Evolutionary conservation across 2,113 vertebrate species (phyloP).

Genomic region (Gracilinanus agilis): DNA sequence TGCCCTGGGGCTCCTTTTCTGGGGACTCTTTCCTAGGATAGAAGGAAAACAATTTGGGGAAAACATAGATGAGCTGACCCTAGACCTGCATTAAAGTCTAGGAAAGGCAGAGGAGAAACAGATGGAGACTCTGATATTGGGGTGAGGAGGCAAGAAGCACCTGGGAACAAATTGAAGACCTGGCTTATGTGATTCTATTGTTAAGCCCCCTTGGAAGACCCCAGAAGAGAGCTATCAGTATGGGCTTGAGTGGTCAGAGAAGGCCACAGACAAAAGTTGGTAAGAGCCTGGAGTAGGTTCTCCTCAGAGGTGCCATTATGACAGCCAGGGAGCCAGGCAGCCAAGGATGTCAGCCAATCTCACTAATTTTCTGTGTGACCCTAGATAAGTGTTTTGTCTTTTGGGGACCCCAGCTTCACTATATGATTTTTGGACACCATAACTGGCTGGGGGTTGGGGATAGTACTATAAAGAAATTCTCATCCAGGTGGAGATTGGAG

Average conservation of each 20-base stretch:
- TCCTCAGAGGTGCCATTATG: neutral
- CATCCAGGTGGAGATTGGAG: neutral
- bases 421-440: neutral
- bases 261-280: neutral
- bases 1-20: neutral
- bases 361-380: neutral
- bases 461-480: neutral
- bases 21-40: neutral
- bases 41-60: neutral
- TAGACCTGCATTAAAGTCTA: neutral
- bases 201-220: neutral
- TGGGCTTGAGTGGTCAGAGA: neutral
- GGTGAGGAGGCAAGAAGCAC: neutral
- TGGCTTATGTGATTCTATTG: neutral
- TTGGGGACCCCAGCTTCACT: neutral
- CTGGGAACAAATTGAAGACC: neutral
- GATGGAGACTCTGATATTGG: neutral
- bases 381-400: neutral
- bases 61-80: neutral
- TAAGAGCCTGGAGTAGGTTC: neutral
- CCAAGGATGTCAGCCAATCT: neutral
- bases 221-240: neutral
- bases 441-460: neutral
- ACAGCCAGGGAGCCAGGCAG: neutral
- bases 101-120: neutral